Evolutionary conservation across 2,113 vertebrate species (phyloP).

Genomic region (Nettapus auritus): DNA sequence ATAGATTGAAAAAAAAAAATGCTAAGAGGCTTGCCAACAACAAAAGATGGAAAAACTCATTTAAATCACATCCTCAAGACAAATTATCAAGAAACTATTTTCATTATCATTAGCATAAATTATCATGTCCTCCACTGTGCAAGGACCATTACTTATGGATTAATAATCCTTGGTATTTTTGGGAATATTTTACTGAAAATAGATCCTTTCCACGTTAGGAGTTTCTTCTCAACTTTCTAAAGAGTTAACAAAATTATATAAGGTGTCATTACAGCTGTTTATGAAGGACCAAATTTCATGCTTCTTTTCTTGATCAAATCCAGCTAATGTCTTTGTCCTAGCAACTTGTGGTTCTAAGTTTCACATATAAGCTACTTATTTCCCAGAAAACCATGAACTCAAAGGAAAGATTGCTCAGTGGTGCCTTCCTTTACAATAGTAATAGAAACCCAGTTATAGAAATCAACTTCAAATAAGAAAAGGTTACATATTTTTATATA

Average conservation of each 20-base stretch:
- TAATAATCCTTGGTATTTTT: neutral
- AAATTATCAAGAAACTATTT: neutral
- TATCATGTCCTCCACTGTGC: neutral
- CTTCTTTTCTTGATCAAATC: neutral
- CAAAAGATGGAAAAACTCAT: neutral
- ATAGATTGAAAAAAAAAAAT: neutral
- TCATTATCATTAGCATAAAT: neutral
- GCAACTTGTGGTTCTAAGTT: neutral
- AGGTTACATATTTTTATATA: neutral
- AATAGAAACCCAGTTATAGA: neutral
- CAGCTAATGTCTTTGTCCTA: neutral
- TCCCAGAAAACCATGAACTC: neutral
- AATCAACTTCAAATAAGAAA: conserved; percentile 7
- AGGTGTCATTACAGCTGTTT: neutral
- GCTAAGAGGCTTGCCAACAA: neutral
- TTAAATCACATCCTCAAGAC: neutral
- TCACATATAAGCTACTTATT: neutral
- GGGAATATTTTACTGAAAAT: neutral
- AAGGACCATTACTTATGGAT: neutral
- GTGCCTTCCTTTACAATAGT: neutral
- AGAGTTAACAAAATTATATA: neutral
- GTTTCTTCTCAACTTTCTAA: neutral
- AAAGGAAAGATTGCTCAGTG: neutral
- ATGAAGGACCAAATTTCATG: neutral
- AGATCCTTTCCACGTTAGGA: neutral